Conservation (phyloP, 2,113 vertebrate genomes). For the Oxyruncus cristatus region DNA sequence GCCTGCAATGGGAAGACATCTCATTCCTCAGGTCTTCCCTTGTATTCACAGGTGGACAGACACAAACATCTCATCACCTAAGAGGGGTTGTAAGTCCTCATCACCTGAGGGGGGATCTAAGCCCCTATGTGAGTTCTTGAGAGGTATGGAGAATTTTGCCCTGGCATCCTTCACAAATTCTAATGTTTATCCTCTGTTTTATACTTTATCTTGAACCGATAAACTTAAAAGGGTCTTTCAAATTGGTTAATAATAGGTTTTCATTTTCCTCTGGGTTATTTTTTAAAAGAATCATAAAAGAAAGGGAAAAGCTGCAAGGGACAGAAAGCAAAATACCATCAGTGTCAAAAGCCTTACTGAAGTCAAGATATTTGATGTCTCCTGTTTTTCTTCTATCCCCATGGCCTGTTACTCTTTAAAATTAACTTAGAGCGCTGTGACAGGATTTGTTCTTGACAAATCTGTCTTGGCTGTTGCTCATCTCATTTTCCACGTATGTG, state of each 20-base stretch:
- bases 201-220: background rate
- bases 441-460: background rate
- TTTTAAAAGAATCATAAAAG: background rate
- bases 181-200: background rate
- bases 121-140: background rate
- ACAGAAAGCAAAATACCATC: background rate
- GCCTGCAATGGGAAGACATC: background rate
- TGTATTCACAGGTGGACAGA: background rate
- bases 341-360: background rate
- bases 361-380: background rate
- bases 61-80: background rate
- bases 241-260: background rate
- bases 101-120: background rate
- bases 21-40: background rate
- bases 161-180: background rate
- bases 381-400: background rate
- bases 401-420: background rate
- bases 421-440: background rate
- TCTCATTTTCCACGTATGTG: background rate
- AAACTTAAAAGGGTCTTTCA: background rate
- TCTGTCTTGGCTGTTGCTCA: background rate
- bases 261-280: background rate
- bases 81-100: accelerated
- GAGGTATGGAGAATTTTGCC: background rate
- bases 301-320: background rate